A percentile compares a stretch with the other conserved stretches of the same genome.
These are phyloP conservation scores for Sphyrna mokarran DNA, from an alignment of 2,113 vertebrate genomes.

Conservation along the genomic window DNA sequence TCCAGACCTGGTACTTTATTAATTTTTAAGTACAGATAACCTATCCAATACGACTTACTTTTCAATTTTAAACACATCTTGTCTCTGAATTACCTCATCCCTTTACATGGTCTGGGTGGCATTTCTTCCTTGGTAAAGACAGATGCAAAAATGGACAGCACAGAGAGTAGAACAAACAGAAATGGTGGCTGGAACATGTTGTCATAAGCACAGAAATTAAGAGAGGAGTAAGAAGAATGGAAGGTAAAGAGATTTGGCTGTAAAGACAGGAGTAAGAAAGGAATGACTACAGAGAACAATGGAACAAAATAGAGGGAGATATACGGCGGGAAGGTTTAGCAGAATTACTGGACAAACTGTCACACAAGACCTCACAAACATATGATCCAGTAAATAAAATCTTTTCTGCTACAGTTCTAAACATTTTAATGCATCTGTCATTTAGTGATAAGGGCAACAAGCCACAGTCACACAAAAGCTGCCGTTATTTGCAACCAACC, in stretches of 20 bases:
- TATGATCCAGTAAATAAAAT: background rate
- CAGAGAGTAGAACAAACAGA: background rate
- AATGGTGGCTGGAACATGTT: background rate
- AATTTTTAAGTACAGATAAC: too few species aligned
- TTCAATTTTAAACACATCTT: too few species aligned
- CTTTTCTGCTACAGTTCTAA: background rate
- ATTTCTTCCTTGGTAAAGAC: too few species aligned
- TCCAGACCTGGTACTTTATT: too few species aligned
- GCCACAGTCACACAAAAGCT: background rate
- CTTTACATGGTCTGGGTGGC: too few species aligned
- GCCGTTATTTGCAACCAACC: background rate
- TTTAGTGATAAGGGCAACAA: conserved; percentile 11
- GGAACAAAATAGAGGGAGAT: background rate
- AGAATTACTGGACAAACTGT: background rate
- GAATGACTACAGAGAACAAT: background rate
- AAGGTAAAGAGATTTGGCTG: background rate
- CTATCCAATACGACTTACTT: too few species aligned
- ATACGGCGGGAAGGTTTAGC: background rate
- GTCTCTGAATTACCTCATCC: too few species aligned
- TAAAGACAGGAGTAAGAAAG: background rate
- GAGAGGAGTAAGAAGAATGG: background rate
- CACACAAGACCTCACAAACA: background rate
- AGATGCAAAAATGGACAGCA: background rate
- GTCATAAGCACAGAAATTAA: background rate
- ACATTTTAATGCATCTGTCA: conserved; percentile 5